Percentiles rank a stretch among this genome's conserved stretches.
Evolutionary conservation across 2,888 invertebrate species (phyloP).

Genomic region (Plutella xylostella): DNA sequence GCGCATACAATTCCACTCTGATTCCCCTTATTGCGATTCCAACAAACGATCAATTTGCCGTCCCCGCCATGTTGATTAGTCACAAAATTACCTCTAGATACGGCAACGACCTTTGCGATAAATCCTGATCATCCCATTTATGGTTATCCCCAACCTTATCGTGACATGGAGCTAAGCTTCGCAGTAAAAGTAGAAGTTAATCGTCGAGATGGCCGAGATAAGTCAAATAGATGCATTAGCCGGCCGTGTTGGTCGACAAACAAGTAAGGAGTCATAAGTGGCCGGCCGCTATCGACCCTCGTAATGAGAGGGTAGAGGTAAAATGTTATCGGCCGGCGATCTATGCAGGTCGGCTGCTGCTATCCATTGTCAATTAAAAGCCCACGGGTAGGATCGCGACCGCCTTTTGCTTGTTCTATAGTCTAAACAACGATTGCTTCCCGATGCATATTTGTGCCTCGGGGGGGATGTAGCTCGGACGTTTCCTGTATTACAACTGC

Average conservation of each 20-base stretch:
- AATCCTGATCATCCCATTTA: constrained; percentile 28
- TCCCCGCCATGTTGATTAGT: constrained; percentile 20
- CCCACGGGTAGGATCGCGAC: constrained; percentile 47
- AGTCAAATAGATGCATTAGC: constrained; percentile 30
- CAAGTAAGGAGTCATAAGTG: constrained; percentile 22
- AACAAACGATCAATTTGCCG: constrained; percentile 18
- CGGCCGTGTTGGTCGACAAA: constrained; percentile 26
- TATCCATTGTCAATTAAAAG: constrained; percentile 62
- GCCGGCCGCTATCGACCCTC: constrained; percentile 26
- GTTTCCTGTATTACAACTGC: constrained; percentile 56
- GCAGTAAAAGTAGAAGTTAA: constrained; percentile 12
- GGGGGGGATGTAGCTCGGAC: constrained; percentile 51
- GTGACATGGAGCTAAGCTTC: constrained; percentile 22
- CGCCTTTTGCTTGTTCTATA: constrained; percentile 60
- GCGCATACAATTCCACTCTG: background rate
- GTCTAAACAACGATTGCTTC: constrained; percentile 51
- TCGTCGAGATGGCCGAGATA: constrained; percentile 19
- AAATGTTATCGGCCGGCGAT: constrained; percentile 37
- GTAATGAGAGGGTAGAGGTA: constrained; percentile 48
- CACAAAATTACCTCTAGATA: constrained; percentile 14
- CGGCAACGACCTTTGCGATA: constrained; percentile 15
- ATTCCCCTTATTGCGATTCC: background rate
- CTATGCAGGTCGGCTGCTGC: constrained; percentile 40
- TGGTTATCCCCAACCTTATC: constrained; percentile 24
- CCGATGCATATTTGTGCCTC: constrained; percentile 53